Conservation (phyloP, 2,797 vertebrate species). For the Enteromius trimaculatus region DNA sequence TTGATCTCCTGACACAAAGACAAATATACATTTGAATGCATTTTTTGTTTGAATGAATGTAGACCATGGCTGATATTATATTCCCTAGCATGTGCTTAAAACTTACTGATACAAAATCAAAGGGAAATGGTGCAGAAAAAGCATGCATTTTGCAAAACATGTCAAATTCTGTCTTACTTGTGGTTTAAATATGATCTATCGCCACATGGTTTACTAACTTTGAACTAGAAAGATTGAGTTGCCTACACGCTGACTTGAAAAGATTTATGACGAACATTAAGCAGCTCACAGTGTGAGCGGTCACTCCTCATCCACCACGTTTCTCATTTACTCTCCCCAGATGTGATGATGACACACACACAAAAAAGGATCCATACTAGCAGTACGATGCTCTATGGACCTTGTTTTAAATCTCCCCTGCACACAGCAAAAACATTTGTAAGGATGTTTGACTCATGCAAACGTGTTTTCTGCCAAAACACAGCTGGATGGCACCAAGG, state of each 20-base stretch:
- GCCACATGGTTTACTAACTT: constrained; percentile 26
- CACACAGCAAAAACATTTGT: constrained; percentile 20
- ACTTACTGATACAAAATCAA: background rate
- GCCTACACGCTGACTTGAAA: constrained; percentile 33
- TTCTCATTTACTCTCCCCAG: constrained; percentile 41
- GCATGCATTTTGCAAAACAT: constrained; percentile 26
- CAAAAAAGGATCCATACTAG: background rate
- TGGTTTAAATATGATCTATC: constrained; percentile 41
- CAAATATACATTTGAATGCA: background rate
- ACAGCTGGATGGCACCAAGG: constrained; percentile 24
- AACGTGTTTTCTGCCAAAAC: constrained; percentile 18
- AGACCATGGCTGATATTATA: background rate
- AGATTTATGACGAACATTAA: constrained; percentile 57
- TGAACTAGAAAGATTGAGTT: constrained; percentile 30
- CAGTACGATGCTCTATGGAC: background rate
- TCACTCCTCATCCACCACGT: constrained; percentile 35
- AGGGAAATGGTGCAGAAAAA: constrained; percentile 16
- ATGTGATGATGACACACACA: constrained; percentile 21
- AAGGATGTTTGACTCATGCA: constrained; percentile 24
- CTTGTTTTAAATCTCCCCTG: constrained; percentile 9
- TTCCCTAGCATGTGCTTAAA: background rate
- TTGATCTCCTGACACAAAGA: background rate
- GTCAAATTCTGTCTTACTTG: constrained; percentile 4
- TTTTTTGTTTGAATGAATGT: background rate
- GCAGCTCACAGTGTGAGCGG: constrained; percentile 32